Base-by-base conservation (phyloP, 1,140 invertebrate genomes). In the Ceratoteleas bidentatus region DNA sequence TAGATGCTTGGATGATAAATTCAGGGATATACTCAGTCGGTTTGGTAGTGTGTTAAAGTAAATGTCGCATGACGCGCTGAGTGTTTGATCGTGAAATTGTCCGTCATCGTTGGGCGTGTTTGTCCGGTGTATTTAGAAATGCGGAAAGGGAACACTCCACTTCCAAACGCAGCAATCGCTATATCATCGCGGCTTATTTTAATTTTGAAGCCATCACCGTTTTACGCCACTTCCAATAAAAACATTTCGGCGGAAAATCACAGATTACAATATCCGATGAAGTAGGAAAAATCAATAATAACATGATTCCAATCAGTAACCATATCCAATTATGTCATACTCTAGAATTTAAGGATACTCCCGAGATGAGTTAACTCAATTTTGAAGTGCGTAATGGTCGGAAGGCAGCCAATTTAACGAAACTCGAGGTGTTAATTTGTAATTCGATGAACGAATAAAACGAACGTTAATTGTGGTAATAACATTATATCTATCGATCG, bases 11-110 rank as follows among this genome's bases (percentile, higher is more conserved):
- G 1, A 24, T 24, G 24, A 24, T 24, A 24, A 24, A 24, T 24
- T 4, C 24, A 24, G 24, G 24, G 24, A 24, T 24, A 24, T 24
- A 4, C 24, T 24, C 24, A 24, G 24, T 2, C 24, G 24, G 24
- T 24, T 24, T 24, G 24, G 24, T 24, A 1, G 24, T 24, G 24
- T 24, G 24, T 24, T 24, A 24, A 24, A 24, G 24, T 24, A 24
- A 24, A 24, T 24, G 24, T 24, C 24, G 24, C 24, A 24, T 24
- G 24, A 14, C 13, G 34, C 14, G 10, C 36, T 60, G 53, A 64
- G 73, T 76, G 73, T 61, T 76, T 76, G 73, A 76, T 64, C 73
- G 60, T 76, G 73, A 76, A 76, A 76, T 68, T 11, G 40, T 38
- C 56, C 56, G 54, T 66, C 61, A 66, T 16, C 16, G 54, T 53